Conservation (phyloP, 2,888 invertebrate species). For the Operophtera brumata region DNA sequence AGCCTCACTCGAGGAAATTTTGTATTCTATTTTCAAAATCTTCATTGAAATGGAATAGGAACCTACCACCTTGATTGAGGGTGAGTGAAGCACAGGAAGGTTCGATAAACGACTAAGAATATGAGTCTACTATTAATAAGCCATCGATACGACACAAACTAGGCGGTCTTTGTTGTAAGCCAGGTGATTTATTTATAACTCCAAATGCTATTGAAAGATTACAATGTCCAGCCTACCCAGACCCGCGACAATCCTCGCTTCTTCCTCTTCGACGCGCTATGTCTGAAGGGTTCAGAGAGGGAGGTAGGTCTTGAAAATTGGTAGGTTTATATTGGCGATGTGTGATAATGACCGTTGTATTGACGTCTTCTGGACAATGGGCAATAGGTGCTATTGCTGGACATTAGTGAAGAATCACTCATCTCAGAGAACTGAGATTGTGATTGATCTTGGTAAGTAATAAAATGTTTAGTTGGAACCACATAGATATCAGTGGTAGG, state of each 20-base stretch:
- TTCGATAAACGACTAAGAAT: no score
- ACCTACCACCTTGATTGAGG: no score
- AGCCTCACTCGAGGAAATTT: no score
- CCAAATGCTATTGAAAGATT: slow-evolving; percentile 50
- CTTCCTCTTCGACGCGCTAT: background rate
- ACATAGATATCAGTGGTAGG: no score
- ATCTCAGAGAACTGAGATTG: slow-evolving; percentile 22
- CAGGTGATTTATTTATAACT: slow-evolving; percentile 70
- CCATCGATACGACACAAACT: slow-evolving; percentile 71
- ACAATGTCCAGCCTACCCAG: slow-evolving; percentile 39
- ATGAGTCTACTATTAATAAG: no score
- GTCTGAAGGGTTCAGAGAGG: slow-evolving; percentile 13
- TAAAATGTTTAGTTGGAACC: no score
- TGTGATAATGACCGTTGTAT: slow-evolving; percentile 53
- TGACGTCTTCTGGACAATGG: slow-evolving; percentile 58
- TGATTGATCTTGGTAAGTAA: background rate
- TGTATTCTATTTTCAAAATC: no score
- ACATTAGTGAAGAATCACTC: slow-evolving; percentile 48
- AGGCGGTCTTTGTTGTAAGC: slow-evolving; percentile 66
- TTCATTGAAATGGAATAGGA: no score
- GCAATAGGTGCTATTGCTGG: slow-evolving; percentile 49
- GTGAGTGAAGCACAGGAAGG: no score
- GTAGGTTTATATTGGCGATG: slow-evolving; percentile 57
- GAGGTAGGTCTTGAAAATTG: slow-evolving; percentile 37
- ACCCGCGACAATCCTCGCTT: slow-evolving; percentile 19